Conservation (phyloP, 2,113 vertebrate species). For the Scolopax mira region DNA sequence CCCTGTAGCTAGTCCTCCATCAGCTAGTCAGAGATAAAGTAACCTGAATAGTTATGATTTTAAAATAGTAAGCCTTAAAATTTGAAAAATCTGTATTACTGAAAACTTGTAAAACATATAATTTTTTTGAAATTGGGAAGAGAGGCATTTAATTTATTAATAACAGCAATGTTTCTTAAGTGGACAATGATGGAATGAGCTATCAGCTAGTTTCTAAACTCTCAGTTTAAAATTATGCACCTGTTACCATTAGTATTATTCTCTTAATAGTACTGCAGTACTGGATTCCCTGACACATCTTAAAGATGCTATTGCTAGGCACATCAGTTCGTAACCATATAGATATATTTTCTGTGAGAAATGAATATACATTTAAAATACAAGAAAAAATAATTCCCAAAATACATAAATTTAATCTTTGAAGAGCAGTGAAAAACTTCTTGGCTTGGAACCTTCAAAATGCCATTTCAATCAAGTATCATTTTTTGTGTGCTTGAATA, state of each 20-base stretch:
- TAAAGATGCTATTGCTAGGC: not conserved
- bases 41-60: not conserved
- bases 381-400: not conserved
- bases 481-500: constrained; percentile 42
- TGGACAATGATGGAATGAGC: not conserved
- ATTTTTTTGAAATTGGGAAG: not conserved
- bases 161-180: not conserved
- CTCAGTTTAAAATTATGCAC: not conserved
- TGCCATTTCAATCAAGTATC: constrained; percentile 49
- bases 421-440: not conserved
- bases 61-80: not conserved
- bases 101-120: not conserved
- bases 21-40: not conserved
- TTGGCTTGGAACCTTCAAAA: constrained; percentile 37
- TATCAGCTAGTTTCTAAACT: not conserved
- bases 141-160: not conserved
- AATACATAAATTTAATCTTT: not conserved
- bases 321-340: not conserved
- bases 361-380: not conserved
- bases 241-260: not conserved
- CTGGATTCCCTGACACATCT: not conserved
- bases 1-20: not conserved
- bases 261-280: not conserved
- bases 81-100: not conserved
- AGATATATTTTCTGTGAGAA: not conserved